Conservation (phyloP, 2,888 invertebrate species). For the Azorinus chamasolen region DNA sequence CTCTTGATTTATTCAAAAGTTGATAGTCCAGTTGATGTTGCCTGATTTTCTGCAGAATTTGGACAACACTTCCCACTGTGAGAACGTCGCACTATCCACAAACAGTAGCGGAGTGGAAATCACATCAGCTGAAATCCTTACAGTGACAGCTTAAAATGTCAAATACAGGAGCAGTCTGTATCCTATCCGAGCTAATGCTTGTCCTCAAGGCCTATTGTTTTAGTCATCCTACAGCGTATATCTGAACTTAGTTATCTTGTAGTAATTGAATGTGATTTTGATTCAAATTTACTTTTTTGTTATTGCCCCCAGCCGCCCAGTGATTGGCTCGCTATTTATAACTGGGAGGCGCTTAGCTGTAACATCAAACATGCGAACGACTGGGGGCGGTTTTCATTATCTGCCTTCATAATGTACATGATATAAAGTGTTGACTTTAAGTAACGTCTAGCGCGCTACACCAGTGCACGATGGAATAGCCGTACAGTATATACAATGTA, state of each 20-base stretch:
- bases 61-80: no score
- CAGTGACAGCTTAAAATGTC: conserved; percentile 36
- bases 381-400: conserved; percentile 57
- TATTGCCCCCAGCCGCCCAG: conserved; percentile 48
- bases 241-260: conserved; percentile 75
- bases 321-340: conserved; percentile 69
- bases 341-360: conserved; percentile 64
- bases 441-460: conserved; percentile 15
- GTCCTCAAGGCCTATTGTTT: conserved; percentile 69
- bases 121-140: no score
- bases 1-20: no score
- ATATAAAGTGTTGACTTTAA: conserved; percentile 52
- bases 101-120: no score
- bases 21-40: no score
- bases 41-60: no score
- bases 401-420: conserved; percentile 54
- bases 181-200: conserved; percentile 2
- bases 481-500: no score
- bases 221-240: conserved; percentile 75
- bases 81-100: no score
- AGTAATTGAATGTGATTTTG: conserved; percentile 81
- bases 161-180: conserved; percentile 16
- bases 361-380: conserved; percentile 44
- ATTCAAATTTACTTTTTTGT: conserved; percentile 81
- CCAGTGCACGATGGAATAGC: no score